Evolutionary conservation across 2,113 vertebrate species (phyloP).

Genomic region (Fulmarus glacialis): DNA sequence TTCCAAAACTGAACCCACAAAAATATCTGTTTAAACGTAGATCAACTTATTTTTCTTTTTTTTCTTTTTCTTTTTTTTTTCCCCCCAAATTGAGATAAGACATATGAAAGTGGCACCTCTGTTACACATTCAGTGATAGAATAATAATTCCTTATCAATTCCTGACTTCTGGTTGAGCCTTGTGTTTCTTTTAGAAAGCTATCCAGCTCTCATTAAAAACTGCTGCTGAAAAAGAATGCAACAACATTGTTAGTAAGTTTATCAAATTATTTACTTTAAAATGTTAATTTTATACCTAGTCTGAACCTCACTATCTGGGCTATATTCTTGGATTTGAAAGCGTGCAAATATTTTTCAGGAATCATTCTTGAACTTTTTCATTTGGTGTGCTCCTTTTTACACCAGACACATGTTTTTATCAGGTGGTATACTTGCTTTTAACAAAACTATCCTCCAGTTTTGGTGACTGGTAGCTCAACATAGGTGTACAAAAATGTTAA

Average conservation of each 20-base stretch:
- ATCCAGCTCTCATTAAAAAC: neutral
- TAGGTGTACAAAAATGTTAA: neutral
- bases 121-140: neutral
- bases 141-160: neutral
- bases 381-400: neutral
- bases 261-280: neutral
- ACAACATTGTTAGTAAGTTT: neutral
- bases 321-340: neutral
- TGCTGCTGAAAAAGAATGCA: neutral
- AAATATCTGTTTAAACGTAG: neutral
- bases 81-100: neutral
- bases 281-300: neutral
- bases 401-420: neutral
- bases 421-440: neutral
- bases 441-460: neutral
- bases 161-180: neutral
- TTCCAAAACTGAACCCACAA: neutral
- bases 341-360: fast-evolving
- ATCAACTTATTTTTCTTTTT: neutral
- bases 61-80: fast-evolving
- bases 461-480: neutral
- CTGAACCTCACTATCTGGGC: neutral
- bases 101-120: neutral
- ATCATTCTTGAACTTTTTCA: neutral
- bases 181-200: neutral